Conservation (phyloP, 2,888 invertebrate genomes). For the Hoplodrina ambigua region DNA sequence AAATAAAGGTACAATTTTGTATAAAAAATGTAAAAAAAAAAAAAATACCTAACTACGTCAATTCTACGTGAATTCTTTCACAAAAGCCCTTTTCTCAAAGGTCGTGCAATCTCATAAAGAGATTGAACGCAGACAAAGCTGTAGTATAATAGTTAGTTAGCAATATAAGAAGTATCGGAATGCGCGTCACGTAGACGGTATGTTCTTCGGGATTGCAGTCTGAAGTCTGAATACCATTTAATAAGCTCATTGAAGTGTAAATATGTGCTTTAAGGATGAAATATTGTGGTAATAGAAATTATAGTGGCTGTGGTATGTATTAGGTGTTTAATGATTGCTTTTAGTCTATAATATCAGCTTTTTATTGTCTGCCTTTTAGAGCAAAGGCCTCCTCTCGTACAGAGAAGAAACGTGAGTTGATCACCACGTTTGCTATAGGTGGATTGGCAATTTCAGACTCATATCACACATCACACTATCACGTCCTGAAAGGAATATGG, state of each 20-base stretch:
- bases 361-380: too few relatives aligned
- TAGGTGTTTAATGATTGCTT: background rate
- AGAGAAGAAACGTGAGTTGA: too few relatives aligned
- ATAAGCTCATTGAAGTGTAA: conserved; percentile 47
- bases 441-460: too few relatives aligned
- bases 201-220: conserved; percentile 4
- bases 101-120: background rate
- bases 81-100: background rate
- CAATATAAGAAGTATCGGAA: conserved; percentile 15
- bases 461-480: too few relatives aligned
- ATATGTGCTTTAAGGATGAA: conserved; percentile 19
- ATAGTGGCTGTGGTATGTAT: background rate
- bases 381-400: too few relatives aligned
- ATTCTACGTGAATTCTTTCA: background rate
- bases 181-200: conserved; percentile 36
- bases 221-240: conserved; percentile 31
- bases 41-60: too few relatives aligned
- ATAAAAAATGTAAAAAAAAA: too few relatives aligned
- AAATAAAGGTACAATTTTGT: too few relatives aligned
- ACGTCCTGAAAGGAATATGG: too few relatives aligned
- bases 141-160: conserved; percentile 26
- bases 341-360: too few relatives aligned
- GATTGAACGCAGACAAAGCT: conserved; percentile 13
- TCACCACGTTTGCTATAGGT: too few relatives aligned
- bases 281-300: conserved; percentile 17